These are phyloP conservation scores for Drosophila rubida DNA, from an alignment of 2,888 invertebrate species.

Conservation along the genomic window DNA sequence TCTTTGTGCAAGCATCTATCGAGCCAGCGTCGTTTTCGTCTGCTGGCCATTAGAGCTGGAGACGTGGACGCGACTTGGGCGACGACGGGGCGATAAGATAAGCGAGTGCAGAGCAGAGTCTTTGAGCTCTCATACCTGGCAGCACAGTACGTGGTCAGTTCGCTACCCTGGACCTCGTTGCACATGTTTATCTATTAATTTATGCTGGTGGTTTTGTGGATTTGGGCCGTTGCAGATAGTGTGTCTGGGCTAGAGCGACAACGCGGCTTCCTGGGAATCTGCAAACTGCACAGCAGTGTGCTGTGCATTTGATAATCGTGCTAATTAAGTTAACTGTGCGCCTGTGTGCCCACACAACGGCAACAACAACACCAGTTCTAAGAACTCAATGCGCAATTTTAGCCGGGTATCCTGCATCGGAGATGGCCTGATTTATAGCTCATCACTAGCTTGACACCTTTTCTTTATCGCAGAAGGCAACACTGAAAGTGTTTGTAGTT, in stretches of 20 bases:
- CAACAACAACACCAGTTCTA: background rate
- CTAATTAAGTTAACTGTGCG: constrained; percentile 75
- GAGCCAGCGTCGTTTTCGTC: constrained; percentile 17
- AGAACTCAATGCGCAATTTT: constrained; percentile 28
- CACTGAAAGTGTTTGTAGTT: constrained; percentile 51
- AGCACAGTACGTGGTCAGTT: constrained; percentile 55
- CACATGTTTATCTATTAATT: constrained; percentile 81
- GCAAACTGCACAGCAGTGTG: constrained; percentile 60
- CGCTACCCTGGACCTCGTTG: constrained; percentile 38
- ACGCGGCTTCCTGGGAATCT: constrained; percentile 50
- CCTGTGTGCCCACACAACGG: constrained; percentile 49
- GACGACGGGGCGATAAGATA: constrained; percentile 63
- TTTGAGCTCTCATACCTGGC: constrained; percentile 14
- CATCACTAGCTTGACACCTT: constrained; percentile 49
- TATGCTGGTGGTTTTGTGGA: constrained; percentile 75
- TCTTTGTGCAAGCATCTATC: constrained; percentile 71
- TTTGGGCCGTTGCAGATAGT: constrained; percentile 58
- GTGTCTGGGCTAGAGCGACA: constrained; percentile 31
- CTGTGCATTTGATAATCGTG: constrained; percentile 61
- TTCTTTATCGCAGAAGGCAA: constrained; percentile 46
- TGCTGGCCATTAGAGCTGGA: constrained; percentile 1
- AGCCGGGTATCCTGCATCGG: constrained; percentile 22
- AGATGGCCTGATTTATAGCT: constrained; percentile 40
- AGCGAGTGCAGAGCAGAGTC: constrained; percentile 35
- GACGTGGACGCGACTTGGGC: background rate